Percentiles rank a stretch among this genome's conserved stretches.
phyloP scores from a whole-genome alignment of 23 tunicate species.

The Diplosoma virens region DNA sequence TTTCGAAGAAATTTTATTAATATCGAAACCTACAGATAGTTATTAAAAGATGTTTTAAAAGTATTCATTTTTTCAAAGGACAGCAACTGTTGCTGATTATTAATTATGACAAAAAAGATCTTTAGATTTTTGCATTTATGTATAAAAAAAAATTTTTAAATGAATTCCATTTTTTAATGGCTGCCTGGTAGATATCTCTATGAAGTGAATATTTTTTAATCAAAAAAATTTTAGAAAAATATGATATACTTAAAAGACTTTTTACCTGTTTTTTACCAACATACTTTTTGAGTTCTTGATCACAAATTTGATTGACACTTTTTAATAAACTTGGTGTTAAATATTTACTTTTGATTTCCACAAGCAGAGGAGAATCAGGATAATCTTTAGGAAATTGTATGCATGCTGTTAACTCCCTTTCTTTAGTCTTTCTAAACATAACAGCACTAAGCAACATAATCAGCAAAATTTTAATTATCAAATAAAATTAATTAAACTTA shows the following conservation, averaged over 20 bases:
- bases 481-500: too few relatives aligned
- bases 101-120: too few relatives aligned
- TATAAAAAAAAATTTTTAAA: too few relatives aligned
- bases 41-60: too few relatives aligned
- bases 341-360: constrained; percentile 85
- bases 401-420: constrained; percentile 67
- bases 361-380: constrained; percentile 56
- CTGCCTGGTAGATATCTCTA: too few relatives aligned
- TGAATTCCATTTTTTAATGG: too few relatives aligned
- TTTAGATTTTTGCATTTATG: too few relatives aligned
- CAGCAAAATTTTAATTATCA: too few relatives aligned
- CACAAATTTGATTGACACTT: constrained; percentile 53
- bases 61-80: too few relatives aligned
- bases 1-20: constrained; percentile 61
- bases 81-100: too few relatives aligned
- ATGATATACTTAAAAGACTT: neutral
- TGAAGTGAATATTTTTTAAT: too few relatives aligned
- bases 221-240: neutral
- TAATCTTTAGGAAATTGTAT: constrained; percentile 75
- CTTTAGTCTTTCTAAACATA: constrained; percentile 59
- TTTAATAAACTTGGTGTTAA: constrained; percentile 63
- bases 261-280: constrained; percentile 61
- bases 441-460: neutral
- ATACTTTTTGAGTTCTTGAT: constrained; percentile 74
- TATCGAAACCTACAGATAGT: constrained; percentile 38